Conservation (phyloP, 2,888 invertebrate species). For the Chymomyza caudatula region DNA sequence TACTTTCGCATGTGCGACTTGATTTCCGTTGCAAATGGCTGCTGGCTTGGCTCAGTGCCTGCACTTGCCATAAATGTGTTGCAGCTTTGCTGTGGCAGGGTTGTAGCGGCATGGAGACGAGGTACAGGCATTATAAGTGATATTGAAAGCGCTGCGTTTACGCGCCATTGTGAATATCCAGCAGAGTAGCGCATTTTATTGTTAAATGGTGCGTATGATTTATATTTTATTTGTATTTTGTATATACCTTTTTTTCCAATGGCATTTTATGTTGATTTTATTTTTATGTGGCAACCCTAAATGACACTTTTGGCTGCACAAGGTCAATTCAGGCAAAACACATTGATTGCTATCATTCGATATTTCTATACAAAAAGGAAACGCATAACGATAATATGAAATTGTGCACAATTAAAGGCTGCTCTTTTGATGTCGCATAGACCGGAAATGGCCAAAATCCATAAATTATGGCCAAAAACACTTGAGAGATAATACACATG, state of each 20-base stretch:
- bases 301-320: not conserved
- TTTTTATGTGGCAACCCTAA: not conserved
- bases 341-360: not conserved
- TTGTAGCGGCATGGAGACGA: not conserved
- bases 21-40: constrained; percentile 69
- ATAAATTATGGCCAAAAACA: constrained; percentile 48
- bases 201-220: constrained; percentile 75
- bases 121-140: constrained; percentile 57
- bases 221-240: constrained; percentile 59
- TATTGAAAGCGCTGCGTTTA: constrained; percentile 66
- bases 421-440: not conserved
- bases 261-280: constrained; percentile 29
- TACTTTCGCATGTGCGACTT: constrained; percentile 70
- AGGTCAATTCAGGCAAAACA: not conserved
- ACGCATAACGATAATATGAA: not conserved
- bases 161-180: constrained; percentile 51
- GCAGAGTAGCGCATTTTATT: constrained; percentile 49
- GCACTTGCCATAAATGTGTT: not conserved
- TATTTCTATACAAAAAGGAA: not conserved
- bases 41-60: constrained; percentile 19
- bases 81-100: not conserved
- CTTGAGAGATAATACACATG: constrained; percentile 59
- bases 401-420: not conserved
- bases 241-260: constrained; percentile 26
- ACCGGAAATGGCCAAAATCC: not conserved